Evolutionary conservation across 2,888 invertebrate genomes (phyloP), one percentile per base, ranked within the genome.

Genomic region (Oscheius onirici): DNA sequence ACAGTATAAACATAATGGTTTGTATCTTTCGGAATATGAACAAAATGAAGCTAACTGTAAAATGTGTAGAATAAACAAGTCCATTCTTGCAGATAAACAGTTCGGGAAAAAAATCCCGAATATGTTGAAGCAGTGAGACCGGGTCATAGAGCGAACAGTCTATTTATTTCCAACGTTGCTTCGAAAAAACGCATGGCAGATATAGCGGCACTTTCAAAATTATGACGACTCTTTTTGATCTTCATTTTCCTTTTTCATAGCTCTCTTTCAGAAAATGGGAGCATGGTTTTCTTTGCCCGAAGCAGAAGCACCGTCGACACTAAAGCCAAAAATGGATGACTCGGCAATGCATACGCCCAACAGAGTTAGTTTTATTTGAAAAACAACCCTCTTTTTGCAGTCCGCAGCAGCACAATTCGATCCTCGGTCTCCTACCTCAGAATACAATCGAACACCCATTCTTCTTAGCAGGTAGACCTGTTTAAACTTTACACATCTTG

Each of bases 401-500:
- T 26, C 40, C 40, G 17, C 10, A 10, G 22, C 60, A 13, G 13
- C 49, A 26, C 15, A 13, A 10, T 44, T 67, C 28, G 69, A 69
- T 60, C 69, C 69, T 24, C 58, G 69, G 13, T 69, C 69, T 26
- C 69, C 69, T 3, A 69, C 69, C 13, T 46, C 22, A 11, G 69
- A 69, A 22, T 69, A 69, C 51, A 54, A 46, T 46, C 28, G 69
- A 15, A 69, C 69, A 28, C 69, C 69, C 2, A 69, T 69, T 40
- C 17, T 49, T 15, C 5, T 69, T 11, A 54, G 17, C 20, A 24
- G 55, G 40, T n/a, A 51, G 41, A 22, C 3, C 22, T 8, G 3
- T 49, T 46, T 46, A 13, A 26, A 55, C 55, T 11, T 26, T n/a
- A 15, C 6, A 11, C 24, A 55, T 24, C 28, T 28, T n/a, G n/a